A percentile compares a stretch with the other conserved stretches of the same genome.
Evolutionary conservation across 2,797 vertebrate species (phyloP).

Genomic region (Enoplosus armatus): DNA sequence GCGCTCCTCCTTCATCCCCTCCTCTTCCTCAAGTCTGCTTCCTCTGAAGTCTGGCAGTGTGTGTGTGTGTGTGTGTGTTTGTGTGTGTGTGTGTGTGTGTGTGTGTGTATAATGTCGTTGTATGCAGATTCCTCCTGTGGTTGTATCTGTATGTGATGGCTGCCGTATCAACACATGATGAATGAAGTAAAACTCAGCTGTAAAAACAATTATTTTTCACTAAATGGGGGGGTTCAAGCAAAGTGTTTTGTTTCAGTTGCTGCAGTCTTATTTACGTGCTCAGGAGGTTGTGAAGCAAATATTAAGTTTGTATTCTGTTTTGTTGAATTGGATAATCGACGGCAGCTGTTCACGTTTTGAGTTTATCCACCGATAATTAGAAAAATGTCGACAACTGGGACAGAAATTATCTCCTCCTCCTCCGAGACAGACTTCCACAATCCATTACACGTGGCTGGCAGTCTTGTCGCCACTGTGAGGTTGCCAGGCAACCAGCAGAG

Average conservation of each 20-base stretch:
- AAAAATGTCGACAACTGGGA: neutral
- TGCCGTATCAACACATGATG: too few species aligned
- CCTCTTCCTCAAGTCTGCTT: slow-evolving; percentile 29
- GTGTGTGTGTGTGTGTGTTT: slow-evolving; percentile 21
- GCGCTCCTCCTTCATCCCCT: neutral
- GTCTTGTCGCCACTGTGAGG: neutral
- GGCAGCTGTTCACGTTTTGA: neutral
- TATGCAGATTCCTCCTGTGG: too few species aligned
- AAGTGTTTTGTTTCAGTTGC: too few species aligned
- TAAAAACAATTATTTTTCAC: too few species aligned
- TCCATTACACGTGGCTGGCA: neutral
- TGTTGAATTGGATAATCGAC: too few species aligned
- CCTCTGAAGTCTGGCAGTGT: slow-evolving; percentile 10
- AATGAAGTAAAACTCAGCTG: neutral
- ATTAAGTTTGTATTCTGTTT: too few species aligned
- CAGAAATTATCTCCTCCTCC: neutral
- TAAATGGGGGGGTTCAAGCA: too few species aligned
- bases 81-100: slow-evolving; percentile 1
- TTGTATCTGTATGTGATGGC: too few species aligned
- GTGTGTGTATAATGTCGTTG: neutral
- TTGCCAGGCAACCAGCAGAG: slow-evolving; percentile 11
- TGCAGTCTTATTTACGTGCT: too few species aligned
- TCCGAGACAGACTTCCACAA: slow-evolving; percentile 1
- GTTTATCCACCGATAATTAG: neutral
- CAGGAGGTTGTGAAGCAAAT: too few species aligned